phyloP scores from a whole-genome alignment of 2,113 vertebrate genomes.

The Larimichthys polyactis region DNA sequence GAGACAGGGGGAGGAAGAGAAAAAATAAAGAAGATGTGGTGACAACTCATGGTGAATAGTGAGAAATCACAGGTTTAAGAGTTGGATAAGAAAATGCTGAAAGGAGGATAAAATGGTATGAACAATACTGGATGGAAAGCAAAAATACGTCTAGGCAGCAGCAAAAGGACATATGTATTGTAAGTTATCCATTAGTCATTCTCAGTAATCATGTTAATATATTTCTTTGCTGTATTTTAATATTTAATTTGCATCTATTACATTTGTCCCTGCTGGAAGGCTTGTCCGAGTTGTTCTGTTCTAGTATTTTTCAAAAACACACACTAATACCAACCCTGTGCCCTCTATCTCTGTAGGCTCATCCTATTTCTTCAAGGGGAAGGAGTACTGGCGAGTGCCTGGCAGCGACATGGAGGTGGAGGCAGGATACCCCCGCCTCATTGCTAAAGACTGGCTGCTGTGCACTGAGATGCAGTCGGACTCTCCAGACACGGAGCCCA shows the following conservation, averaged over 20 bases:
- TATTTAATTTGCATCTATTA: not conserved
- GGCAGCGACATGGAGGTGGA: conserved; percentile 90
- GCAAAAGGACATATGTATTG: not conserved
- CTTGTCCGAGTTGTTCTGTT: not conserved
- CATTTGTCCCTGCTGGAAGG: not conserved
- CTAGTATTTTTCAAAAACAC: conserved; percentile 14
- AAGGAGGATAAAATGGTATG: not conserved
- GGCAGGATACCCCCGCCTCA: conserved; percentile 88
- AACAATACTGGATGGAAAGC: not conserved
- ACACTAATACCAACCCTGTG: conserved; percentile 5
- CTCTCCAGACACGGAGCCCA: conserved; percentile 78
- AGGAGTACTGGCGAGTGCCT: conserved; percentile 94
- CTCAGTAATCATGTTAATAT: conserved; percentile 7
- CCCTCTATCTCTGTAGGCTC: conserved; percentile 82
- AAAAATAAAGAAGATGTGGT: conserved; percentile 15
- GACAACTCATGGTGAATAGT: conserved; percentile 13
- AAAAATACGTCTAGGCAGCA: conserved; percentile 14
- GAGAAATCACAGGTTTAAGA: conserved; percentile 25
- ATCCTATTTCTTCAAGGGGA: conserved; percentile 95
- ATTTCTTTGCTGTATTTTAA: conserved; percentile 33
- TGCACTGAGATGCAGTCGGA: conserved; percentile 89
- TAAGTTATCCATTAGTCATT: conserved; percentile 2
- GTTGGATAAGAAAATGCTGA: conserved; percentile 21
- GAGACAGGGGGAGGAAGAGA: not conserved
- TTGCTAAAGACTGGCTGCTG: conserved; percentile 93